These are phyloP conservation scores for Pan paniscus DNA, from an alignment of 2,113 vertebrate species.

Conservation along the genomic window DNA sequence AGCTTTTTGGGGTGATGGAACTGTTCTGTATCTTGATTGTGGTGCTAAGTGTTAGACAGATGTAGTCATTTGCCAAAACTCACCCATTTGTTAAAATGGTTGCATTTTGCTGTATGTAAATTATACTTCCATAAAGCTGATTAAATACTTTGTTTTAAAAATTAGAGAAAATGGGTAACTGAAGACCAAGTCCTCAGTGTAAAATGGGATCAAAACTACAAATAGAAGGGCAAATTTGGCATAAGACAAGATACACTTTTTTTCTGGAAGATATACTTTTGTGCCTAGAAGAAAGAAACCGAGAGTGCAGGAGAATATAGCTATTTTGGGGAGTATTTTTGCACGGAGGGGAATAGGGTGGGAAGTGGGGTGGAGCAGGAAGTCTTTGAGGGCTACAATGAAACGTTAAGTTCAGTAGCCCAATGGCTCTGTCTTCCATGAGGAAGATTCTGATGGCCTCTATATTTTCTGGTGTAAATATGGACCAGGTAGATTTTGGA, in stretches of 20 bases:
- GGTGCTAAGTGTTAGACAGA: background rate
- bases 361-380: background rate
- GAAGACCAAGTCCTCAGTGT: background rate
- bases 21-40: background rate
- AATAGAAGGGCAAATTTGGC: background rate
- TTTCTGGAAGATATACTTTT: background rate
- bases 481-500: background rate
- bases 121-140: background rate
- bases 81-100: background rate
- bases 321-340: background rate
- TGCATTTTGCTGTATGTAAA: background rate
- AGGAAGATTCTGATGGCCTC: background rate
- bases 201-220: background rate
- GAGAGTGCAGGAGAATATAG: background rate
- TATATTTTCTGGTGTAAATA: background rate
- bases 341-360: fast-evolving
- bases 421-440: background rate
- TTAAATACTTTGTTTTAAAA: background rate
- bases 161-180: background rate
- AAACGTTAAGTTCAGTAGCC: background rate
- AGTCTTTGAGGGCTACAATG: background rate
- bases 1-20: background rate
- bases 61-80: background rate
- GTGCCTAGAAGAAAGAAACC: background rate
- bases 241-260: background rate